phyloP scores from a whole-genome alignment of 2,113 vertebrate species.

The Gavia stellata region DNA sequence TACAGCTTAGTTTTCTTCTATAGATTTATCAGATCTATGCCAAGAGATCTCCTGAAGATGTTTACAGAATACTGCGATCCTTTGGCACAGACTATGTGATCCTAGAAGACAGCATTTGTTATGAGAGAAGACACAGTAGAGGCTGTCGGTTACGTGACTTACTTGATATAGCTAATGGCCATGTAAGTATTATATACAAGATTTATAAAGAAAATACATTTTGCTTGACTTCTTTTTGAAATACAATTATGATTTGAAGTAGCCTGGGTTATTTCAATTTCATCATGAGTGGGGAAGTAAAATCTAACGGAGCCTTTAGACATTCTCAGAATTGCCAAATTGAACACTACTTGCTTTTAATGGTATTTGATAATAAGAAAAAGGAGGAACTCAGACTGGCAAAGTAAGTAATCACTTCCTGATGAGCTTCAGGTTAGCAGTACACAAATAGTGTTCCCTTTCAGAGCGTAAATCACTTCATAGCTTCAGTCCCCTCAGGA shows the following conservation, averaged over 20 bases:
- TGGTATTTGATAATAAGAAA: neutral
- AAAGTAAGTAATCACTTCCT: neutral
- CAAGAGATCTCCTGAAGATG: slow-evolving; percentile 80
- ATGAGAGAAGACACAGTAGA: slow-evolving; percentile 83
- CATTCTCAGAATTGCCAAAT: neutral
- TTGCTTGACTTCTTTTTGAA: neutral
- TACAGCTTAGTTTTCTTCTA: neutral
- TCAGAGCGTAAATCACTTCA: neutral
- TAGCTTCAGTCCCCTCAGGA: neutral
- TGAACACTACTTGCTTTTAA: neutral
- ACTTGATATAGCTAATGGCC: slow-evolving; percentile 89
- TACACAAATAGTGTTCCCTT: neutral
- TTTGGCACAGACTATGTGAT: slow-evolving; percentile 89
- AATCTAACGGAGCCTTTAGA: neutral
- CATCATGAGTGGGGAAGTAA: neutral
- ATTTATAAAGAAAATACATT: too few species aligned
- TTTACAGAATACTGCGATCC: slow-evolving; percentile 78
- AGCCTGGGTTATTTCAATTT: neutral
- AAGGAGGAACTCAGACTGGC: neutral
- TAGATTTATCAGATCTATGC: slow-evolving; percentile 97
- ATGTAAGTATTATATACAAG: slow-evolving; percentile 72
- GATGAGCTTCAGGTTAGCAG: neutral
- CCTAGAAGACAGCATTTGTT: slow-evolving; percentile 95
- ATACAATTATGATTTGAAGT: accelerated
- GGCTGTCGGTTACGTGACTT: slow-evolving; percentile 92